Percentiles rank a stretch among this genome's conserved stretches.
phyloP scores from a whole-genome alignment of 1,140 invertebrate genomes.

The Notospermus geniculatus region DNA sequence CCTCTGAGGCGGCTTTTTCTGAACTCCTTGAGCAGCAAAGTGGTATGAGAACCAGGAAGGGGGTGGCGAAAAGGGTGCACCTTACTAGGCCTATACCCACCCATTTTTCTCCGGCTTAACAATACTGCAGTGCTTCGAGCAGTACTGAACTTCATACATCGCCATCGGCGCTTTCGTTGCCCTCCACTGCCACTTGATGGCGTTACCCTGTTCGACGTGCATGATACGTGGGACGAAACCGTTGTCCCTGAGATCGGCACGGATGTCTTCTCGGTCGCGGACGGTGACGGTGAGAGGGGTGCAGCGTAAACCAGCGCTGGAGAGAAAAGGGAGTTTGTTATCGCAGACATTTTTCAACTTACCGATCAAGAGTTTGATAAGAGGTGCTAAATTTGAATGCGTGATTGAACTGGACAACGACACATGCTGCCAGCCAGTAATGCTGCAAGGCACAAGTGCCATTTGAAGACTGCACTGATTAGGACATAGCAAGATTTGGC shows the following conservation, averaged over 20 bases:
- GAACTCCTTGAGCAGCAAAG: no score
- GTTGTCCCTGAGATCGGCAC: slow-evolving; percentile 42
- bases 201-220: slow-evolving; percentile 47
- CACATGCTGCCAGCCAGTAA: no score
- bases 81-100: slow-evolving; percentile 17
- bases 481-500: no score
- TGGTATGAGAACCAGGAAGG: no score
- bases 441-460: no score
- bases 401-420: no score
- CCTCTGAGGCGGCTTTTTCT: no score
- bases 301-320: slow-evolving; percentile 42
- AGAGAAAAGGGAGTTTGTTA: no score
- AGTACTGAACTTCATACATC: slow-evolving; percentile 44
- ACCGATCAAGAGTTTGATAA: neutral
- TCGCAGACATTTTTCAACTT: neutral
- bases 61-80: no score
- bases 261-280: slow-evolving; percentile 34
- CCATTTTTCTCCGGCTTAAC: slow-evolving; percentile 15
- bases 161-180: slow-evolving; percentile 40
- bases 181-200: slow-evolving; percentile 51
- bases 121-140: slow-evolving; percentile 17
- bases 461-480: no score
- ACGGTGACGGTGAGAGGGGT: slow-evolving; percentile 44
- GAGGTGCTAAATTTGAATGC: no score
- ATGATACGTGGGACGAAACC: slow-evolving; percentile 48